Evolutionary conservation across 2,797 vertebrate species (phyloP).

Genomic region (Buphagus erythrorhynchus): DNA sequence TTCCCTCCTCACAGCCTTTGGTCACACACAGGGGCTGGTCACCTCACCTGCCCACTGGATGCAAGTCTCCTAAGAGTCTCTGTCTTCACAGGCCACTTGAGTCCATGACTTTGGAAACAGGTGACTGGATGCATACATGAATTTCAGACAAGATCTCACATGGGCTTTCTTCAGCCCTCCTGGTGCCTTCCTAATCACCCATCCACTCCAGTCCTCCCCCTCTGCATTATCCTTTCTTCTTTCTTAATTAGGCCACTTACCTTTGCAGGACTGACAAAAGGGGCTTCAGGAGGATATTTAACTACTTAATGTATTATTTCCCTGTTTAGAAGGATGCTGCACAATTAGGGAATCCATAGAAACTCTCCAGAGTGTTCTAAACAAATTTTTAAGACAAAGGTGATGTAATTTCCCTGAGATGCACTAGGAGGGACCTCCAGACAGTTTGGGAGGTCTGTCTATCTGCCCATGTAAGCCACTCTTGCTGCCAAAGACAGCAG

Average conservation of each 20-base stretch:
- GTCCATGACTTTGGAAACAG: not conserved
- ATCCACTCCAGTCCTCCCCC: not conserved
- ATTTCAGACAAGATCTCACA: not conserved
- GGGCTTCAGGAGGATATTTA: not conserved
- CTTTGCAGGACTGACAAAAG: not conserved
- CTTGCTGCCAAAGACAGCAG: not conserved
- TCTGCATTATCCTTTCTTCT: not conserved
- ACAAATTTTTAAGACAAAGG: not conserved
- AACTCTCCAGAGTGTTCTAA: not conserved
- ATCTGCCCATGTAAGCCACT: not conserved
- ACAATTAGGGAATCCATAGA: not conserved
- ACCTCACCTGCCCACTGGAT: not conserved
- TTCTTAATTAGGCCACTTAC: not conserved
- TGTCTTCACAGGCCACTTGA: not conserved
- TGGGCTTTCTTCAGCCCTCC: not conserved
- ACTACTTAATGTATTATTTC: not conserved
- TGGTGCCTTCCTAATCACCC: not conserved
- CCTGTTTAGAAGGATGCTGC: not conserved
- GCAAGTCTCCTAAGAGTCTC: not conserved
- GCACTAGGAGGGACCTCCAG: not conserved
- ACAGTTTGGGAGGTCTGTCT: not conserved
- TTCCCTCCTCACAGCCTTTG: not conserved
- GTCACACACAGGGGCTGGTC: not conserved
- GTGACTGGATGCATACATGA: fast-evolving
- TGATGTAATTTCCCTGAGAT: not conserved